These are phyloP conservation scores for Rhodophaea formosa DNA, from an alignment of 2,888 invertebrate genomes.

Conservation along the genomic window DNA sequence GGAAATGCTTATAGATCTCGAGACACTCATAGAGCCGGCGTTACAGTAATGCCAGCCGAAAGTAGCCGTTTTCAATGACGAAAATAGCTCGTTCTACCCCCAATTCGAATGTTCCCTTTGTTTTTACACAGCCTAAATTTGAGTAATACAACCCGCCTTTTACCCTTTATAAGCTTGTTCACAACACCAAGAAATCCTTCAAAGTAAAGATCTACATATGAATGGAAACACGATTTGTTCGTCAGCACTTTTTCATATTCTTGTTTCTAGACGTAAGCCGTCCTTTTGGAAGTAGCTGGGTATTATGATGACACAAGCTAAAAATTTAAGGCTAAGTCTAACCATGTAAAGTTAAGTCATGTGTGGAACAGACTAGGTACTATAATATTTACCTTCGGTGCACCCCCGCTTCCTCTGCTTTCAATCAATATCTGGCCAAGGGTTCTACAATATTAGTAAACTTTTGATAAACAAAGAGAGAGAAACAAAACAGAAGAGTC, in stretches of 20 bases:
- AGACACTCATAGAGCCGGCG: slow-evolving; percentile 28
- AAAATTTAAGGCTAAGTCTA: no score
- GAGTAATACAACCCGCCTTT: slow-evolving; percentile 33
- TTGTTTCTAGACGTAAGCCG: neutral
- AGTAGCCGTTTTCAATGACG: slow-evolving; percentile 21
- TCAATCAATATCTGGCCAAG: no score
- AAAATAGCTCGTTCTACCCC: slow-evolving; percentile 38
- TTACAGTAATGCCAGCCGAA: neutral
- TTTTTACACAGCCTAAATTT: slow-evolving; percentile 44
- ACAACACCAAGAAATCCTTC: slow-evolving; percentile 32
- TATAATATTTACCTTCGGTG: no score
- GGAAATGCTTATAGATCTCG: slow-evolving; percentile 38
- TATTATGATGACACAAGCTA: neutral
- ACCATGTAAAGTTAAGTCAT: no score
- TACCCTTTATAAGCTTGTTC: slow-evolving; percentile 44
- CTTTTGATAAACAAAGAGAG: no score
- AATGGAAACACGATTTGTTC: slow-evolving; percentile 17
- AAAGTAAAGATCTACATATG: slow-evolving; percentile 39
- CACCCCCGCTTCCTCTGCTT: no score
- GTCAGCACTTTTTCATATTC: neutral
- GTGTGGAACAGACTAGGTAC: no score
- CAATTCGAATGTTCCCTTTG: slow-evolving; percentile 39
- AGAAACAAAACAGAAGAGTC: no score
- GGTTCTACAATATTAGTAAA: no score
- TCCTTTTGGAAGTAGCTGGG: neutral